A percentile compares a stretch with the other conserved stretches of the same genome.
Conservation (phyloP, 2,888 invertebrate species). For the Hypselothyrea guttata region DNA sequence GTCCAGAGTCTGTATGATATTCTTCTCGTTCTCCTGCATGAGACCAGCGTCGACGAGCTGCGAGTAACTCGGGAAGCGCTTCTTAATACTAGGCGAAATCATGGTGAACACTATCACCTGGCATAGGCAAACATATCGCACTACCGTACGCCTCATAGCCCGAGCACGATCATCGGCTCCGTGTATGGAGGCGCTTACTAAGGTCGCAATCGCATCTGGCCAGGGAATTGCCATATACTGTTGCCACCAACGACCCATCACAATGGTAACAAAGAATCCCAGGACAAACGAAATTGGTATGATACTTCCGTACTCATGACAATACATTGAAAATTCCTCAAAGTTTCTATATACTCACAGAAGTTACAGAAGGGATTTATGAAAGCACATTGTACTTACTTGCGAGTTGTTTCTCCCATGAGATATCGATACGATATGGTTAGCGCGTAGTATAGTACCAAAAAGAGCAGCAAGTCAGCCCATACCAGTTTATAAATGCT, state of each 20-base stretch:
- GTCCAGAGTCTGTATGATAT: conserved; percentile 89
- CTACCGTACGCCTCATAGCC: conserved; percentile 90
- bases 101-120: conserved; percentile 92
- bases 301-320: conserved; percentile 89
- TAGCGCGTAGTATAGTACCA: conserved; percentile 86
- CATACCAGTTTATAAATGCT: conserved; percentile 97
- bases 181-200: conserved; percentile 90
- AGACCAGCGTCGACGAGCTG: conserved; percentile 93
- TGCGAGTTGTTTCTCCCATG: conserved; percentile 31
- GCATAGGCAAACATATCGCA: conserved; percentile 91
- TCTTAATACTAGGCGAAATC: conserved; percentile 93
- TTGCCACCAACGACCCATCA: conserved; percentile 95
- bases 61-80: conserved; percentile 91
- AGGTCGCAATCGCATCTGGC: conserved; percentile 92
- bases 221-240: conserved; percentile 92
- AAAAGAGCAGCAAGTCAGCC: conserved; percentile 91
- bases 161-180: conserved; percentile 92
- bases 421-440: conserved; percentile 51
- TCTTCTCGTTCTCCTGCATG: conserved; percentile 89
- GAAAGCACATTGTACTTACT: conserved; percentile 47
- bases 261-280: conserved; percentile 95
- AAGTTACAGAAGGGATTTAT: no score
- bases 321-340: conserved; percentile 90
- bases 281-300: conserved; percentile 96
- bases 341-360: conserved; percentile 88